Evolutionary conservation across 2,797 vertebrate genomes (phyloP).

Genomic region (Tiaroga cobitis): DNA sequence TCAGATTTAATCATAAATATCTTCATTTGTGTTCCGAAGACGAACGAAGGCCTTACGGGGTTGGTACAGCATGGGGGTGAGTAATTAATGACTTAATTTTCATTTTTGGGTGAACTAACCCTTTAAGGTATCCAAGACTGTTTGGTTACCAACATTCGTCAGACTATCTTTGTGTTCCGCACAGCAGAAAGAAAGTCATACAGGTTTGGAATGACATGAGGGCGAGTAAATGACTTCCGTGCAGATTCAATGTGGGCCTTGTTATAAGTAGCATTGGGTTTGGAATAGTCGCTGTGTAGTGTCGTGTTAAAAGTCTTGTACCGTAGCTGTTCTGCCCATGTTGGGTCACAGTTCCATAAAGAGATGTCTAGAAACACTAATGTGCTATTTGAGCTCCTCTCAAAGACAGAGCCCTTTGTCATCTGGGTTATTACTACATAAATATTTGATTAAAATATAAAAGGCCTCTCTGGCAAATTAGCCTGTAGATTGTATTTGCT

Average conservation of each 20-base stretch:
- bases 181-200: neutral
- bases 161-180: neutral
- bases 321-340: neutral
- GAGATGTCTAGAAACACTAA: constrained; percentile 50
- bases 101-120: too few relatives aligned
- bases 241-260: neutral
- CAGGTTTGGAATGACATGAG: neutral
- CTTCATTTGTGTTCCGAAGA: too few relatives aligned
- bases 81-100: too few relatives aligned
- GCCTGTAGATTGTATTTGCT: constrained; percentile 19
- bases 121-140: neutral
- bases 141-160: neutral
- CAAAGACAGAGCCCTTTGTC: constrained; percentile 62
- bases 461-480: constrained; percentile 66
- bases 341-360: neutral
- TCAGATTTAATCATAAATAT: too few relatives aligned
- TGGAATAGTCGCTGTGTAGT: neutral
- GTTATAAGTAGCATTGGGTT: neutral
- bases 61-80: too few relatives aligned
- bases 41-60: too few relatives aligned
- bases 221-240: neutral
- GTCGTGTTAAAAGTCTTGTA: neutral
- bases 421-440: constrained; percentile 71
- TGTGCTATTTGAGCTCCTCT: constrained; percentile 61
- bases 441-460: constrained; percentile 75